These are phyloP conservation scores for Parnassius smintheus DNA, from an alignment of 2,888 invertebrate species.

Conservation along the genomic window DNA sequence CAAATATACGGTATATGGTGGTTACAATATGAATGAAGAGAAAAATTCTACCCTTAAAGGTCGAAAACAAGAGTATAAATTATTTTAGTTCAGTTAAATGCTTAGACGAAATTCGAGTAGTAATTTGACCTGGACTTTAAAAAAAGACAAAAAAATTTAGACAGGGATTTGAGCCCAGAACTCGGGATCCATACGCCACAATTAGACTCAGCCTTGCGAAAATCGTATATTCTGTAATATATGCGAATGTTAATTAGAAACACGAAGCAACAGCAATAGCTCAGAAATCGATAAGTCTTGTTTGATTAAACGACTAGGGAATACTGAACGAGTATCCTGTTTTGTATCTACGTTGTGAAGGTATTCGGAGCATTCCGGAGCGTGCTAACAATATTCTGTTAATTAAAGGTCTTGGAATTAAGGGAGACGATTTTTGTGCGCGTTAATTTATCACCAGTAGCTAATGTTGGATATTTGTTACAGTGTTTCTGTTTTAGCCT, in stretches of 20 bases:
- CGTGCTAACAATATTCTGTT: constrained; percentile 39
- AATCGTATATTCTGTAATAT: not conserved
- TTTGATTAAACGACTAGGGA: constrained; percentile 52
- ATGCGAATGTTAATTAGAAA: constrained; percentile 55
- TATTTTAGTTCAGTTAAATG: no score
- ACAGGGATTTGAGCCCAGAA: no score
- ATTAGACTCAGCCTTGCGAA: no score
- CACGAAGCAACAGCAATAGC: constrained; percentile 56
- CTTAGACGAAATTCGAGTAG: no score
- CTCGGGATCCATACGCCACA: no score
- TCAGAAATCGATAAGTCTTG: constrained; percentile 61
- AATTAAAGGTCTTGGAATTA: constrained; percentile 52
- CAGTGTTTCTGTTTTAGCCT: not conserved
- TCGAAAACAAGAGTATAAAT: no score
- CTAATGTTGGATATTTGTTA: constrained; percentile 6
- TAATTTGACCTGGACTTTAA: no score
- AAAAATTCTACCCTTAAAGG: no score
- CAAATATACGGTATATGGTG: no score
- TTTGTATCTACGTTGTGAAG: constrained; percentile 33
- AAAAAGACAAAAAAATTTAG: no score
- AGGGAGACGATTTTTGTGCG: constrained; percentile 22
- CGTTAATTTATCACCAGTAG: constrained; percentile 27
- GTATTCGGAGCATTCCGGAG: constrained; percentile 35
- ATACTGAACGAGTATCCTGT: constrained; percentile 45
- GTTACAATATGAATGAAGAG: no score